Evolutionary conservation across 37 sponge, comb jelly and placozoan species (phyloP), one percentile per base, ranked within the genome.

Genomic region (Oscarella lobularis): DNA sequence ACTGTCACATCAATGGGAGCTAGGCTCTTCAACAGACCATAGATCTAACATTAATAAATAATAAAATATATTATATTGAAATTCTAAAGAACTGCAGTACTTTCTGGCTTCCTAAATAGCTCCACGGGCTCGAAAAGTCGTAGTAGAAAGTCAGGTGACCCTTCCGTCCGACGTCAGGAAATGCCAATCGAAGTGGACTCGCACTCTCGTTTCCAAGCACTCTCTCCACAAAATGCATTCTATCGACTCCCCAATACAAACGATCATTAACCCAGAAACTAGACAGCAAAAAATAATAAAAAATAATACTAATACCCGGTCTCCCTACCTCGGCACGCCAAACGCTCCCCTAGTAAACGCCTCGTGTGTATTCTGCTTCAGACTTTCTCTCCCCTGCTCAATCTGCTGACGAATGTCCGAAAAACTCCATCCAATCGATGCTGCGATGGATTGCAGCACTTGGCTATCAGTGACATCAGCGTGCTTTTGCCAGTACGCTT

Each of bases 91-190:
- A 4, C n/a, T 32, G 31, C 31, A 78, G 74, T 67, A 94, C 39
- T 41, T 77, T 66, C 77, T 75, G 35, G 76, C 38, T 67, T 5
- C 78, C 96, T 20, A 95, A 35, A 40, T 74, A 95, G 66, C 82
- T 76, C 84, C 86, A 95, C 0, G 91, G 92, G 71, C 92, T 92
- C 31, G 85, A 67, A 40, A 89, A 95, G 78, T 95, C 96, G 77
- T 87, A 88, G 67, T 76, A 95, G 78, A 91, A 87, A 2, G 91
- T 80, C 71, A 94, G 84, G 9, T 76, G 72, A 31, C 2, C 77
- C 77, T 39, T 73, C 3, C 40, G 39, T 3, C 5, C 55, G 35
- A 33, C 30, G 3, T 81, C 67, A 29, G 80, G 75, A 31, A 38
- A 34, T 14, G 67, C 38, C 31, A 91, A 78, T 14, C 89, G 60